Evolutionary conservation across 2,888 invertebrate species (phyloP).

Genomic region (Archips crataeganus): DNA sequence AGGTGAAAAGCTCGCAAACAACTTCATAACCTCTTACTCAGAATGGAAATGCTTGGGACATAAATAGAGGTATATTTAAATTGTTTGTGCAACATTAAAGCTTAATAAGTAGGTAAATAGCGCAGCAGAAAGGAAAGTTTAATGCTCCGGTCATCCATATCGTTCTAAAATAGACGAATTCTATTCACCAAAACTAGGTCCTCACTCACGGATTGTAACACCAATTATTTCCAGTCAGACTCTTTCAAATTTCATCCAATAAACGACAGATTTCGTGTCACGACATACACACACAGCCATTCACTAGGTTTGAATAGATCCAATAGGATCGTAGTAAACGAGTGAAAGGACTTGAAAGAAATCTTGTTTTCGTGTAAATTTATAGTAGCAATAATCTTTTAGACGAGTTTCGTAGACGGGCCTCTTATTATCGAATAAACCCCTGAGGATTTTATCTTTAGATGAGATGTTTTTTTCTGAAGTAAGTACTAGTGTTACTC

Average conservation of each 20-base stretch:
- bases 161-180: constrained; percentile 29
- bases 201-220: constrained; percentile 21
- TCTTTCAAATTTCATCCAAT: constrained; percentile 34
- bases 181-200: constrained; percentile 23
- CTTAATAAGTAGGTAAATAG: constrained; percentile 21
- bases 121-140: constrained; percentile 31
- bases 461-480: neutral
- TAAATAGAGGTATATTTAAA: neutral
- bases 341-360: constrained; percentile 37
- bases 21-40: neutral
- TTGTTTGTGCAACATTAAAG: neutral
- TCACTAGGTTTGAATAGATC: constrained; percentile 26
- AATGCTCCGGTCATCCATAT: constrained; percentile 36
- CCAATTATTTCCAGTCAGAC: constrained; percentile 40
- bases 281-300: constrained; percentile 22
- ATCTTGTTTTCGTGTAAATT: constrained; percentile 34
- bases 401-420: constrained; percentile 3
- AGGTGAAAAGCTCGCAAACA: neutral
- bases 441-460: neutral
- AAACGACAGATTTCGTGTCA: constrained; percentile 31
- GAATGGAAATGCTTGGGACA: neutral
- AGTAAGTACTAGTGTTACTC: no score
- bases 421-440: neutral
- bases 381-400: constrained; percentile 22
- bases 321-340: constrained; percentile 33